Conservation (phyloP, 2,113 vertebrate genomes). For the Aphyosemion australe region DNA sequence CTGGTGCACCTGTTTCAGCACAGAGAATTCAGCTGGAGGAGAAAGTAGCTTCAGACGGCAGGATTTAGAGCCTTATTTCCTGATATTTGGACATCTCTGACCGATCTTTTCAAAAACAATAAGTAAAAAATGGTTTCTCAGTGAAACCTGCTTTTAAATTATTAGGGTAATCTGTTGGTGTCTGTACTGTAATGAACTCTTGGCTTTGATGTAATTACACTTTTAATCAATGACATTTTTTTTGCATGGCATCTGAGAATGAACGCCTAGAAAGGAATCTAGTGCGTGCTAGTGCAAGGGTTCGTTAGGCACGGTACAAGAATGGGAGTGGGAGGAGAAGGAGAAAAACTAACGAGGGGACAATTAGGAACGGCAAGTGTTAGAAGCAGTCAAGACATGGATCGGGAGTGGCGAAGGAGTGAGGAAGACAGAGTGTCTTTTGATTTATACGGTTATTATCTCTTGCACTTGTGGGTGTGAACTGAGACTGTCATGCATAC, state of each 20-base stretch:
- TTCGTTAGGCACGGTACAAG: conserved; percentile 56
- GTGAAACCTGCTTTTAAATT: too few relatives aligned
- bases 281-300: conserved; percentile 19
- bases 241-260: conserved; percentile 36
- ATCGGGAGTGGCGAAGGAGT: conserved; percentile 45
- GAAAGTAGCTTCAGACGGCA: too few relatives aligned
- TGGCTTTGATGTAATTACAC: conserved; percentile 42
- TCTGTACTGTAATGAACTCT: conserved; percentile 35
- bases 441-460: conserved; percentile 79
- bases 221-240: conserved; percentile 53
- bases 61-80: too few relatives aligned
- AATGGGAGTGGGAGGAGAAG: conserved; percentile 54
- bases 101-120: too few relatives aligned
- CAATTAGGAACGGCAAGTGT: conserved; percentile 63
- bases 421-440: conserved; percentile 47
- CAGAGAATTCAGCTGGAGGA: too few relatives aligned
- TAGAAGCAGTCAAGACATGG: conserved; percentile 54
- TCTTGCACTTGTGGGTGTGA: conserved; percentile 68
- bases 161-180: conserved; percentile 4
- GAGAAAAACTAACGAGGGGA: conserved; percentile 53
- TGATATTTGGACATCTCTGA: too few relatives aligned
- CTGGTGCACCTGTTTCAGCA: too few relatives aligned
- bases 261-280: conserved; percentile 17
- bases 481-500: conserved; percentile 68
- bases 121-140: too few relatives aligned